phyloP scores from a whole-genome alignment of 2,113 vertebrate species.

The Tenrec ecaudatus region DNA sequence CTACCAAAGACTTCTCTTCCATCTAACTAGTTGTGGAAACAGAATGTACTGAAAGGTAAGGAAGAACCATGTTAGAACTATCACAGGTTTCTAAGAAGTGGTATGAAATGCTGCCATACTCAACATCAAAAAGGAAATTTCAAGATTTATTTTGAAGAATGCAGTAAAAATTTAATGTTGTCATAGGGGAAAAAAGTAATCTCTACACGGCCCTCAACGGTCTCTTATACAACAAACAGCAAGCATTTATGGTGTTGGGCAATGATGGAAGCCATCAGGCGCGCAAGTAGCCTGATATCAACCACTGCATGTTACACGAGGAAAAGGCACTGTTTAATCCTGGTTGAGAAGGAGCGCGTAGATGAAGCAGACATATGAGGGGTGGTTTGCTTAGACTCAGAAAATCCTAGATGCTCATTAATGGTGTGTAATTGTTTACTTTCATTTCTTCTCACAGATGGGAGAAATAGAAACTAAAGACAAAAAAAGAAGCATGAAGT shows the following conservation, averaged over 20 bases:
- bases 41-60: not conserved
- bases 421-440: not conserved
- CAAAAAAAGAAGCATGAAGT: not conserved
- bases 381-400: not conserved
- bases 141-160: too few relatives aligned
- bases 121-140: too few relatives aligned
- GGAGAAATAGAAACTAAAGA: not conserved
- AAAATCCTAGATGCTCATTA: not conserved
- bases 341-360: not conserved
- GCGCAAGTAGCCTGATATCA: too few relatives aligned
- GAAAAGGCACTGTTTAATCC: not conserved
- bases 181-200: too few relatives aligned
- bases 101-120: too few relatives aligned
- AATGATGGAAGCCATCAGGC: not conserved
- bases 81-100: too few relatives aligned
- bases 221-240: not conserved
- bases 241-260: not conserved
- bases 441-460: not conserved
- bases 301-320: not conserved
- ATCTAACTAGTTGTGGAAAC: not conserved
- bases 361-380: not conserved
- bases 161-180: too few relatives aligned
- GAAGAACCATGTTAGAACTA: not conserved
- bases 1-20: not conserved
- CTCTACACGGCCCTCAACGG: not conserved